Evolutionary conservation across 2,888 invertebrate genomes (phyloP).

Genomic region (Drosophila limbata): DNA sequence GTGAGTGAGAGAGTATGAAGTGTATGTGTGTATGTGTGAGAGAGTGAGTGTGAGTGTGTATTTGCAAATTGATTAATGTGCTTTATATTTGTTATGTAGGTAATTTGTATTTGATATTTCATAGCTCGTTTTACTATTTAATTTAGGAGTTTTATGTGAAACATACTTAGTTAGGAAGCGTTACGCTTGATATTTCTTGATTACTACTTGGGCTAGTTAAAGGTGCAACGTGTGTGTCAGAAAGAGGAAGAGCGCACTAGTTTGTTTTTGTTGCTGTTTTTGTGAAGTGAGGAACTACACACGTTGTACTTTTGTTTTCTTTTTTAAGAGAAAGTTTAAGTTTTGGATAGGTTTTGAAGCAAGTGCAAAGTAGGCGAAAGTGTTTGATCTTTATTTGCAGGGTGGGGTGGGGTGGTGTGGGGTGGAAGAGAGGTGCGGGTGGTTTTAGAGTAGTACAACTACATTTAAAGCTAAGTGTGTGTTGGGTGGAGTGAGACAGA

Average conservation of each 20-base stretch:
- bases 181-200: conserved; percentile 52
- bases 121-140: conserved; percentile 69
- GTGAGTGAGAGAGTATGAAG: conserved; percentile 11
- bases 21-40: conserved; percentile 2
- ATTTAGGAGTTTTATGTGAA: conserved; percentile 60
- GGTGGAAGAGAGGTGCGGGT: conserved; percentile 21
- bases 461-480: conserved; percentile 68
- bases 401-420: conserved; percentile 18
- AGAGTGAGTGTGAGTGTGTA: conserved; percentile 8
- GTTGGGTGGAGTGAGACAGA: conserved; percentile 46
- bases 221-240: conserved; percentile 66
- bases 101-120: conserved; percentile 76
- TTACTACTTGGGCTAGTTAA: conserved; percentile 62
- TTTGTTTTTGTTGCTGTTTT: conserved; percentile 30
- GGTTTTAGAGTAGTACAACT: conserved; percentile 46
- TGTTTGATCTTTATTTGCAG: conserved; percentile 28
- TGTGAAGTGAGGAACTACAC: conserved; percentile 51
- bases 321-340: conserved; percentile 9
- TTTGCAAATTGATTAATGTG: conserved; percentile 64
- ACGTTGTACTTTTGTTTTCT: conserved; percentile 32
- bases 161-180: conserved; percentile 61
- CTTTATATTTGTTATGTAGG: conserved; percentile 74
- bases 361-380: conserved; percentile 67
- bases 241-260: conserved; percentile 61
- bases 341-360: conserved; percentile 42